Percentiles rank a stretch among this genome's conserved stretches.
phyloP scores from a whole-genome alignment of 2,888 invertebrate genomes.

The Drosophila emarginata region DNA sequence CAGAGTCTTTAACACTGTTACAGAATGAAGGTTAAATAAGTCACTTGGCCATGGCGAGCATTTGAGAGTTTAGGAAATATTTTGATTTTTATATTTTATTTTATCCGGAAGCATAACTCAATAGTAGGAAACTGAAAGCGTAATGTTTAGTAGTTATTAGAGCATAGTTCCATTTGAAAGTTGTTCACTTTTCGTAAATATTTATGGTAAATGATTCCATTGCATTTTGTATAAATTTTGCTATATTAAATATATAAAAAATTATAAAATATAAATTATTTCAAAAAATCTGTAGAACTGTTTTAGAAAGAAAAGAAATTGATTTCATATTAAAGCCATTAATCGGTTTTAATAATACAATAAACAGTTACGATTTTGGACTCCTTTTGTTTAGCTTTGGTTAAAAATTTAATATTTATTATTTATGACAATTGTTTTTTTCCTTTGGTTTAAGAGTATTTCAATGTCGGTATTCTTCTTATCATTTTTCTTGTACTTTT shows the following conservation, averaged over 20 bases:
- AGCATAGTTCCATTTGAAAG: neutral
- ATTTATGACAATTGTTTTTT: too few species aligned
- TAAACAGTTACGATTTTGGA: too few species aligned
- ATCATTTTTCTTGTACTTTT: constrained; percentile 19
- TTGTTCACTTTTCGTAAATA: neutral
- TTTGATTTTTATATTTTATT: neutral
- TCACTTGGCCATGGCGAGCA: constrained; percentile 23
- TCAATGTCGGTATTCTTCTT: constrained; percentile 18
- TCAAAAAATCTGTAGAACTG: too few species aligned
- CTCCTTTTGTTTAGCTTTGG: too few species aligned
- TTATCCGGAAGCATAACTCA: neutral
- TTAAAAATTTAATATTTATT: too few species aligned
- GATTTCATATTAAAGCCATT: too few species aligned
- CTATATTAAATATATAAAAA: too few species aligned
- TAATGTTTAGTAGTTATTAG: neutral
- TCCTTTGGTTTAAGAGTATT: constrained; percentile 14
- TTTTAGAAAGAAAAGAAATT: too few species aligned
- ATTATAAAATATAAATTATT: too few species aligned
- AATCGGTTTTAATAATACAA: too few species aligned
- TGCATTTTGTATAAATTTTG: too few species aligned
- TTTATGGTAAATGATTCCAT: neutral
- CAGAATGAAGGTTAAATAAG: constrained; percentile 38
- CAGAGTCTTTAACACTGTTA: constrained; percentile 35
- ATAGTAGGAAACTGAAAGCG: neutral
- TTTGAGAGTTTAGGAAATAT: neutral